phyloP scores from a whole-genome alignment of 2,888 invertebrate species.

The Euspilapteryx auroguttella region DNA sequence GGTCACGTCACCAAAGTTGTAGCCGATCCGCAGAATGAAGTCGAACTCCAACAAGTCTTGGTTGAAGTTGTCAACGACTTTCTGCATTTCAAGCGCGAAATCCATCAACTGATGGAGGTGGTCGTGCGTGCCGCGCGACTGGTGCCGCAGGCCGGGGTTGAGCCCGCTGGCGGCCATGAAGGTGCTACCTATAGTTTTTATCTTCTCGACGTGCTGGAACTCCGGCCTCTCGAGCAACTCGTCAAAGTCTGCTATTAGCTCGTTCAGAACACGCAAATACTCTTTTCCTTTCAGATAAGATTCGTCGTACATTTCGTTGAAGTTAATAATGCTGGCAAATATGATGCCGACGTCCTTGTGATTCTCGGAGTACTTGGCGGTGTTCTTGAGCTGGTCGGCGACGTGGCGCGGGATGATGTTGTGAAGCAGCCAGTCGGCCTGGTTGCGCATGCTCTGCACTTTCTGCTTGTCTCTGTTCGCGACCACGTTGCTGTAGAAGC shows the following conservation, averaged over 20 bases:
- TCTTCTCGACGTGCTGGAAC: slow-evolving; percentile 91
- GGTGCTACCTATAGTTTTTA: slow-evolving; percentile 95
- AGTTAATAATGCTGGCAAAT: slow-evolving; percentile 96
- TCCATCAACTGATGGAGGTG: slow-evolving; percentile 90
- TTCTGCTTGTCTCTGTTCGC: slow-evolving; percentile 86
- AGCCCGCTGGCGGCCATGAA: slow-evolving; percentile 98
- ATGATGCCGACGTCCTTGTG: slow-evolving; percentile 91
- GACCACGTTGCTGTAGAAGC: slow-evolving; percentile 90
- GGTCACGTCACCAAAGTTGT: slow-evolving; percentile 93
- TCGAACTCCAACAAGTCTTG: slow-evolving; percentile 89
- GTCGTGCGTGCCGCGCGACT: slow-evolving; percentile 70
- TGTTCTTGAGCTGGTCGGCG: slow-evolving; percentile 88
- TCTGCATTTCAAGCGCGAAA: slow-evolving; percentile 90
- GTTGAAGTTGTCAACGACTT: slow-evolving; percentile 85
- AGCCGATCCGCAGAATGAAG: slow-evolving; percentile 83
- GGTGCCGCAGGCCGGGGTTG: slow-evolving; percentile 75
- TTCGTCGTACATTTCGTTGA: slow-evolving; percentile 97
- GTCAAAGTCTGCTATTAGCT: slow-evolving; percentile 94
- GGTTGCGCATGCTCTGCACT: slow-evolving; percentile 91
- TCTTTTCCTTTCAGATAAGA: slow-evolving; percentile 94
- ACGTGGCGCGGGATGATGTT: slow-evolving; percentile 97
- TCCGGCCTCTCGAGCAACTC: slow-evolving; percentile 82
- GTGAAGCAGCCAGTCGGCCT: slow-evolving; percentile 94
- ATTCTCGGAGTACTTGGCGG: slow-evolving; percentile 93
- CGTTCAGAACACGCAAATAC: slow-evolving; percentile 92